Base-by-base conservation (phyloP, 2,888 invertebrate genomes). In the Scaptomyza tumidula region DNA sequence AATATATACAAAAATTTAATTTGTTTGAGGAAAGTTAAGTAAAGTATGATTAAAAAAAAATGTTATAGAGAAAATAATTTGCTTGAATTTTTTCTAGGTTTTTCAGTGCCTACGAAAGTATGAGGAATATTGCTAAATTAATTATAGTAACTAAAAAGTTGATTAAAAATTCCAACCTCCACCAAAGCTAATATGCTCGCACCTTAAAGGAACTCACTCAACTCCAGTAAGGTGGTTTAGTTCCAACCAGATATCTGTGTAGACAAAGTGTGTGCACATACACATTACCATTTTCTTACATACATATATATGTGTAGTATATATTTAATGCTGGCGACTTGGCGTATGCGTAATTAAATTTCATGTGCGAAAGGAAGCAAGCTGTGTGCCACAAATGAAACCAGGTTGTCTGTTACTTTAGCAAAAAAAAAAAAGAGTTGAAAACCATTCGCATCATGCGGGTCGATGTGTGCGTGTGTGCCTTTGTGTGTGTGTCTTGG, bases 311-410 rank as follows among this genome's bases (percentile, higher is more conserved):
- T 27, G 24, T 10, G 6, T 24, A 6, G 24, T 10, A 11, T 24
- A 6, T 50, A 37, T 59, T 63, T 77, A 54, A 60, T 60, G 64
- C 60, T 56, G 62, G 52, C 52, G 33, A 61, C 60, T 44, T 39
- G 65, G 74, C 85, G 84, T 74, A 78, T 78, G 74, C 87, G 87
- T 87, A 88, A 85, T 85, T 89, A 87, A 85, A 85, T 88, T 87
- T 73, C 61, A 75, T 53, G 52, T 60, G 52, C 24, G 33, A 29
- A 53, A 24, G 13, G 11, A 37, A 13, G n/a, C 1, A 35, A 35
- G 35, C 5, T 35, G 13, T 13, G 7, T 37, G 16, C 39, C 65
- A 56, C 77, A 65, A 80, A 81, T 56, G 75, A 64, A 87, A 78
- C 56, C 63, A 82, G 88, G 67, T 62, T 78, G 75, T 49, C 67